phyloP scores from a whole-genome alignment of 1,140 invertebrate species.

The Drosophila chauvacae region DNA sequence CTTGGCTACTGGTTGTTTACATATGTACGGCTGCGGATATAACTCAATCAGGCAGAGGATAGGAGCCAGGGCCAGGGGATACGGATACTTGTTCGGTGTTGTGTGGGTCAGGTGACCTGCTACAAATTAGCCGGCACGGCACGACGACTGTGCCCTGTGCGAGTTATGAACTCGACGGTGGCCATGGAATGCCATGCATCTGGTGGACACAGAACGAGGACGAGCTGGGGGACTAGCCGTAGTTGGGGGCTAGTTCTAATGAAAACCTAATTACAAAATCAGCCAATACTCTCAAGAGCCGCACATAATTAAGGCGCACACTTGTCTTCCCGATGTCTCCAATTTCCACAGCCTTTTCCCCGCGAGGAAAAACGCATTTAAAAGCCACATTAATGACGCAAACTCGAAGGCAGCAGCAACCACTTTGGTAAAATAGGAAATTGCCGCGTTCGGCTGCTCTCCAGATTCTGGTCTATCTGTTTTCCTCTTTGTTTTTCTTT shows the following conservation, averaged over 20 bases:
- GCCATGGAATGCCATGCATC: constrained; percentile 36
- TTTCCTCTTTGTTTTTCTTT: constrained; percentile 24
- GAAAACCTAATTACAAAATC: constrained; percentile 83
- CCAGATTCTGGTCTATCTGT: constrained; percentile 52
- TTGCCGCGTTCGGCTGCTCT: constrained; percentile 70
- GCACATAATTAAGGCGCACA: constrained; percentile 81
- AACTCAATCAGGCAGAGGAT: constrained; percentile 65
- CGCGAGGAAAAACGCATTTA: constrained; percentile 77
- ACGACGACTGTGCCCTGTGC: neutral
- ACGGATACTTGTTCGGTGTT: neutral
- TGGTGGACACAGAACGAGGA: constrained; percentile 8
- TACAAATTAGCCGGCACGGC: constrained; percentile 46
- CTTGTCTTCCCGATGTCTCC: constrained; percentile 58
- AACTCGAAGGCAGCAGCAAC: constrained; percentile 52
- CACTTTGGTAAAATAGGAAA: constrained; percentile 83
- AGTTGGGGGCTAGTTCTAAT: constrained; percentile 76
- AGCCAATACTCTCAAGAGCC: constrained; percentile 81
- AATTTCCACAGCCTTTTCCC: constrained; percentile 20
- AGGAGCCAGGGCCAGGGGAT: constrained; percentile 9
- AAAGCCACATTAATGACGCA: constrained; percentile 80
- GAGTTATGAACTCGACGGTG: constrained; percentile 40
- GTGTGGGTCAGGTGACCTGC: constrained; percentile 63
- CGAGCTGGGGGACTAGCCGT: constrained; percentile 41
- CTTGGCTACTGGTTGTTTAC: constrained; percentile 82
- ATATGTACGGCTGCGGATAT: constrained; percentile 62